Percentiles rank a stretch among this genome's conserved stretches.
Conservation (phyloP, 2,113 vertebrate species). For the Stegastes partitus region DNA sequence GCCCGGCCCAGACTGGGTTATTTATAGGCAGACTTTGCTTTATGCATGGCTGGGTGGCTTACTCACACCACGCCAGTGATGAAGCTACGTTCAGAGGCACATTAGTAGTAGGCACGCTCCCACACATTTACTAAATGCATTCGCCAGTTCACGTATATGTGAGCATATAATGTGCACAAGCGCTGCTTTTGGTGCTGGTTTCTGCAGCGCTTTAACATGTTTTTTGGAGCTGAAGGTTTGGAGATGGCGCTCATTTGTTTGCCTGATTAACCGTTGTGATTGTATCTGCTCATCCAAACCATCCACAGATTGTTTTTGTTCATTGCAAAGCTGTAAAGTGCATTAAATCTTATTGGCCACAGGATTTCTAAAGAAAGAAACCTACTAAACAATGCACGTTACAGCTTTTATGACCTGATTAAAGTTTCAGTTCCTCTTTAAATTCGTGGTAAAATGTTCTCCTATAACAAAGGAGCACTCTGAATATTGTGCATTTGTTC, state of each 20-base stretch:
- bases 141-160: background rate
- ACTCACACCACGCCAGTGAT: conserved; percentile 48
- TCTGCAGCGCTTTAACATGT: too few species aligned
- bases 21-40: conserved; percentile 73
- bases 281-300: background rate
- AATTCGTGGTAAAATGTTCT: background rate
- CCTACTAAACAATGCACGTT: too few species aligned
- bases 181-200: too few species aligned
- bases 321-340: too few species aligned
- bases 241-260: background rate
- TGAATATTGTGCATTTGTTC: background rate
- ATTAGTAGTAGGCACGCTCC: conserved; percentile 21
- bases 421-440: background rate
- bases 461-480: background rate
- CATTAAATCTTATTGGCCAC: too few species aligned
- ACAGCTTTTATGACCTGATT: background rate
- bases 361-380: too few species aligned
- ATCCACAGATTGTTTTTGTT: too few species aligned
- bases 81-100: conserved; percentile 28
- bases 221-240: too few species aligned
- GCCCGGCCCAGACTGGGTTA: conserved; percentile 52
- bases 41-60: conserved; percentile 63
- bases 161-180: background rate
- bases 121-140: background rate
- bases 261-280: background rate